Conservation (phyloP, 1,140 invertebrate genomes). For the Belonocnema kinseyi region DNA sequence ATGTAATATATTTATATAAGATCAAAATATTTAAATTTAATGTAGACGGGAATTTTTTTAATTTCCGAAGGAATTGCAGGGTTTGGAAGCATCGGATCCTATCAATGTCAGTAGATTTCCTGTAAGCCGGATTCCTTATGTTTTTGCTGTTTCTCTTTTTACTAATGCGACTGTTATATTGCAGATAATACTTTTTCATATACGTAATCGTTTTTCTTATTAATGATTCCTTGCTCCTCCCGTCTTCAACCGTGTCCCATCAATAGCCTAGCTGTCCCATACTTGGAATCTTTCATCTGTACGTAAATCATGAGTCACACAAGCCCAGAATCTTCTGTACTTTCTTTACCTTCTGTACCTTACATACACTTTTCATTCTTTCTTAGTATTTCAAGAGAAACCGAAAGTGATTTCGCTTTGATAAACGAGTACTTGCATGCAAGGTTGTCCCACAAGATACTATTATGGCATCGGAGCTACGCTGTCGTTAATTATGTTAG, state of each 20-base stretch:
- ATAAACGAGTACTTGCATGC: slow-evolving; percentile 29
- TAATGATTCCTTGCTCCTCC: no score
- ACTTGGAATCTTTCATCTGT: no score
- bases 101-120: slow-evolving; percentile 29
- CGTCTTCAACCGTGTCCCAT: no score
- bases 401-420: slow-evolving; percentile 11
- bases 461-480: slow-evolving; percentile 9
- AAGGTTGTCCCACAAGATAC: slow-evolving; percentile 19
- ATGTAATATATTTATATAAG: no score
- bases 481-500: slow-evolving; percentile 8
- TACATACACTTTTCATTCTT: background rate
- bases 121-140: slow-evolving; percentile 7
- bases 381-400: slow-evolving; percentile 2
- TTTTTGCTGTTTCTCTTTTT: no score
- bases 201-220: no score
- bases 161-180: no score
- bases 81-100: background rate
- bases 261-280: no score
- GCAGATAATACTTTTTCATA: no score
- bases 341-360: slow-evolving; percentile 15
- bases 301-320: slow-evolving; percentile 19
- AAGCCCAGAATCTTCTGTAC: slow-evolving; percentile 13
- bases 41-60: no score
- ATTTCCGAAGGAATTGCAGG: no score
- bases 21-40: no score